Evolutionary conservation across 2,797 vertebrate species (phyloP), one percentile per base, ranked within the genome.

Genomic region (Lutra lutra): DNA sequence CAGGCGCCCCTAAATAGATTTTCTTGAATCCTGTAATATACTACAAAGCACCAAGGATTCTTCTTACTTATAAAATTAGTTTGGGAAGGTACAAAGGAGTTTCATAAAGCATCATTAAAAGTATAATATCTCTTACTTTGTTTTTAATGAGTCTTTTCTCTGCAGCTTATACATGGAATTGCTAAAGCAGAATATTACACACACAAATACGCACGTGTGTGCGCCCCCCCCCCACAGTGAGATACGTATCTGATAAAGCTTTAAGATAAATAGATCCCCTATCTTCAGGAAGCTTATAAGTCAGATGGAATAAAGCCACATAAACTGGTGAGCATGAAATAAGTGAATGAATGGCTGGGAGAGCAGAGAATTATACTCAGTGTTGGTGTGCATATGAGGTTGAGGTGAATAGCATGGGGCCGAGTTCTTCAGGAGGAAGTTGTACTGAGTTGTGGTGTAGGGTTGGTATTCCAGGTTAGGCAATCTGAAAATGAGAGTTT

Each of bases 71-170:
- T 73, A 95, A 89, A 40, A 82, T 75, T 0, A 58, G 21, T 83
- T 95, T 95, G 43, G 68, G 12, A 80, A 7, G 6, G 92, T n/a
- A 93, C 82, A 72, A 91, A 54, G 1, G 0, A 18, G 90, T 70
- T 95, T 79, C 43, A 86, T 17, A 62, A 95, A 46, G 27, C 14
- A 58, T 12, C 2, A 79, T 82, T 54, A 85, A 80, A 89, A 46
- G 25, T 54, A 60, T 2, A 35, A 6, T 64, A 29, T 54, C 6
- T 68, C 25, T 86, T 51, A 70, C 0, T 27, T 92, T 13, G 46
- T 88, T 91, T 85, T 91, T 86, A 87, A 48, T 83, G 12, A 70
- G 0, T 62, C 9, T 96, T 95, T 5, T 48, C 4, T 91, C 4
- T 18, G 46, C 4, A 96, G 7, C 78, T 95, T 7, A 70, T 62